phyloP scores from a whole-genome alignment of 2,113 vertebrate species.

The Ceuthmochares aereus region DNA sequence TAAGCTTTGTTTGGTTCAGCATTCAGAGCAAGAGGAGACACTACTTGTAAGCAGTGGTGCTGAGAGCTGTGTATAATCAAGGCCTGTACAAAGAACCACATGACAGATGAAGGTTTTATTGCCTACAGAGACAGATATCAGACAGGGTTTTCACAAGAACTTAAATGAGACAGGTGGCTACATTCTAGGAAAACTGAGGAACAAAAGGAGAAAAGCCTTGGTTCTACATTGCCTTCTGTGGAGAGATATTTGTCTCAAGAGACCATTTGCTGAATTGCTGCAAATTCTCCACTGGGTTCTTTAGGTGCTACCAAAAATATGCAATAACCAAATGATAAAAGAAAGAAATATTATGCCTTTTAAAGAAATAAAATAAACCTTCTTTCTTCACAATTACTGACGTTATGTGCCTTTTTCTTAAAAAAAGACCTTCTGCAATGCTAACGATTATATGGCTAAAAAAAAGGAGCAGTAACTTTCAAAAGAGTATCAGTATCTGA shows the following conservation, averaged over 20 bases:
- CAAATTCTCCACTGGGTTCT: neutral
- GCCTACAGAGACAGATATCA: neutral
- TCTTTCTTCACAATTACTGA: neutral
- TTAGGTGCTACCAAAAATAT: neutral
- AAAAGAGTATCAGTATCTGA: neutral
- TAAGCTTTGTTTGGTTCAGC: conserved; percentile 21
- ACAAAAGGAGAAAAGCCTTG: neutral
- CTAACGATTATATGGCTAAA: neutral
- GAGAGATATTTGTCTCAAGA: neutral
- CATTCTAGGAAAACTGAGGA: neutral
- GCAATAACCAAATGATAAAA: neutral
- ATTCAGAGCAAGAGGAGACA: neutral
- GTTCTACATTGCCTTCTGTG: neutral
- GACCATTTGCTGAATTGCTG: rapidly evolving
- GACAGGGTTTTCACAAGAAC: neutral
- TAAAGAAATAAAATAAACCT: neutral
- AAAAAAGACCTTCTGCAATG: neutral
- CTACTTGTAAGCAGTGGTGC: neutral
- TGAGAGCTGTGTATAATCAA: neutral
- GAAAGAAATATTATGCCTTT: neutral
- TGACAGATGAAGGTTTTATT: neutral
- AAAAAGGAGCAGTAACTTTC: neutral
- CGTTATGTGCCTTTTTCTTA: neutral
- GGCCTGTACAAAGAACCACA: neutral
- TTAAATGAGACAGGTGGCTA: neutral